Evolutionary conservation across 1,140 invertebrate genomes (phyloP), one percentile per base, ranked within the genome.

Genomic region (Diorhabda elongata): DNA sequence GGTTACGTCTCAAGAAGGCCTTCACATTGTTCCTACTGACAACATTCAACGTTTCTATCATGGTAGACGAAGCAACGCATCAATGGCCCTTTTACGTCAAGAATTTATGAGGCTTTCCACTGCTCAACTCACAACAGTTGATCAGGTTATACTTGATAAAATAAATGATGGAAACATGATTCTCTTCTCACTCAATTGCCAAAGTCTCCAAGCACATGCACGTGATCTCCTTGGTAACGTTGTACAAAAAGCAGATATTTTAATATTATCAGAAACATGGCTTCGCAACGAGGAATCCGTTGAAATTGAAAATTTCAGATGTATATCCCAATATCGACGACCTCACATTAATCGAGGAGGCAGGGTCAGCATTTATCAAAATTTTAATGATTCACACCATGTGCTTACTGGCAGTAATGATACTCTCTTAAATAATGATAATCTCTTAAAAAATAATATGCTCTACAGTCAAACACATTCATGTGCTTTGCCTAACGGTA

Each of bases 1-100:
- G 52, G 64, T 74, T 3, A 76, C 68, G 8, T 67, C 45, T 42
- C 59, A 76, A n/a, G 42, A 75, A 69, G 73, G 73, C 42, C 68
- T 76, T 42, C 76, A 68, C 57, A 71, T 76, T 52, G 60, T 59
- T 9, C 69, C 69, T 65, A n/a, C 52, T n/a, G 58, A 67, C 2
- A 64, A 73, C 69, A 47, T n/a, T 44, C 3, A 42, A 8, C 63
- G 4, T 43, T 67, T 67, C 58, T 43, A 67, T 44, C 66, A 67
- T 67, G 41, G 56, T 9, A 9, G 66, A 67, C 11, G 41, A 58
- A 26, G 41, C 4, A 9, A 9, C 9, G 7, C 9, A 65, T 9
- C 44, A 6, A 65, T 41, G 42, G 11, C 4, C 3, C 4, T 4
- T 65, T 6, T 59, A 59, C 58, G 11, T 0, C 4, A 41, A 8